Evolutionary conservation across 2,888 invertebrate genomes (phyloP).

Genomic region (Drosophila limbata): DNA sequence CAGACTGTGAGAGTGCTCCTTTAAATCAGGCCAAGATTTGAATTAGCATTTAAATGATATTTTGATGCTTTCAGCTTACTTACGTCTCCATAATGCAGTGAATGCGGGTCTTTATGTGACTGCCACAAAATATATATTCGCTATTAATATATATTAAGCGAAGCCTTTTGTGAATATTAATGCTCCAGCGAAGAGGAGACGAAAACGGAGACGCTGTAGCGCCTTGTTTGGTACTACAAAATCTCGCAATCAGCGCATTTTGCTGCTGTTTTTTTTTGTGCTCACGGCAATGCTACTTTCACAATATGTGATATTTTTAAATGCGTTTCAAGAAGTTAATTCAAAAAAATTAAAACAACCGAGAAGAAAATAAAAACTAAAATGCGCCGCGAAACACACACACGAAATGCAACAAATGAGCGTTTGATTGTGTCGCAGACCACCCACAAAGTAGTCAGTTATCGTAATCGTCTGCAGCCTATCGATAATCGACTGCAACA

Average conservation of each 20-base stretch:
- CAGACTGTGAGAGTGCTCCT: conserved; percentile 30
- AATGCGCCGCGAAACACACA: conserved; percentile 39
- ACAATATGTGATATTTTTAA: background rate
- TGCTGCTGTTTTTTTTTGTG: conserved; percentile 19
- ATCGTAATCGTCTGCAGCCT: conserved; percentile 23
- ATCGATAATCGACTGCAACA: conserved; percentile 36
- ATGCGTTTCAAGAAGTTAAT: conserved; percentile 36
- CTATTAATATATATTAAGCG: conserved; percentile 56
- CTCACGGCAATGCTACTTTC: conserved; percentile 1
- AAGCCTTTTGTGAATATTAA: conserved; percentile 68
- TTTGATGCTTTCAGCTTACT: conserved; percentile 50
- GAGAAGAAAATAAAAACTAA: conserved; percentile 49
- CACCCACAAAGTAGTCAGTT: conserved; percentile 53
- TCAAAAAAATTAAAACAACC: conserved; percentile 39
- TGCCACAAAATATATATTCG: conserved; percentile 22
- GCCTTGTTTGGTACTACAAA: conserved; percentile 52
- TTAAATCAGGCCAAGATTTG: conserved; percentile 12
- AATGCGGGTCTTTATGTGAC: conserved; percentile 22
- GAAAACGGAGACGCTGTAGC: conserved; percentile 27
- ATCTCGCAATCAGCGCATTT: conserved; percentile 52
- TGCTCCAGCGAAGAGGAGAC: conserved; percentile 27
- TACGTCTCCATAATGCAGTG: conserved; percentile 53
- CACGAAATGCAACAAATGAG: conserved; percentile 57
- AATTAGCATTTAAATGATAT: conserved; percentile 17
- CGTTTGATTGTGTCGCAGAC: conserved; percentile 53